phyloP scores from a whole-genome alignment of 2,113 vertebrate species.

The Haemorhous mexicanus region DNA sequence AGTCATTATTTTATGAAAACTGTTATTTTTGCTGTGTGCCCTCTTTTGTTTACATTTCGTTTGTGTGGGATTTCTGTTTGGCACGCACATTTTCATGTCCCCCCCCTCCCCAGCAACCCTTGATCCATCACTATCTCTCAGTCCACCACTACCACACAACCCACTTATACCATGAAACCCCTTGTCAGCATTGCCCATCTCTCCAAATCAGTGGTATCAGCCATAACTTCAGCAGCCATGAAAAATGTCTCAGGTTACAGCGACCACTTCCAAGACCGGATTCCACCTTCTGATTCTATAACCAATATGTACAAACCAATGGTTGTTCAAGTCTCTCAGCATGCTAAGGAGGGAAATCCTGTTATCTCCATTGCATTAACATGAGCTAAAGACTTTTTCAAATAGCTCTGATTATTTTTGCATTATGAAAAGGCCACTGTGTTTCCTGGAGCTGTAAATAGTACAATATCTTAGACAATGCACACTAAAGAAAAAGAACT shows the following conservation, averaged over 20 bases:
- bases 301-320: neutral
- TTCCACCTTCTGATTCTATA: neutral
- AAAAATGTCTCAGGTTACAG: neutral
- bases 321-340: neutral
- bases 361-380: neutral
- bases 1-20: neutral
- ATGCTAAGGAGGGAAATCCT: neutral
- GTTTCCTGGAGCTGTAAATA: neutral
- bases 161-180: neutral
- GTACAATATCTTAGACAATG: neutral
- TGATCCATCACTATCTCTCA: neutral
- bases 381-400: neutral
- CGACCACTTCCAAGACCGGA: neutral
- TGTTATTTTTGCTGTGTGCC: neutral
- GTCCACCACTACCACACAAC: neutral
- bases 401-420: neutral
- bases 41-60: neutral
- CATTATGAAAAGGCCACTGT: neutral
- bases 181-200: too few species aligned
- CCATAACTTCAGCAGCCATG: neutral
- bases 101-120: neutral
- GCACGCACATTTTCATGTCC: neutral
- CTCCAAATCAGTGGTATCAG: neutral
- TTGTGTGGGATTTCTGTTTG: neutral
- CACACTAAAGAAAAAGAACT: neutral